Base-by-base conservation (phyloP, 2,797 vertebrate species). In the Danio tinwini region DNA sequence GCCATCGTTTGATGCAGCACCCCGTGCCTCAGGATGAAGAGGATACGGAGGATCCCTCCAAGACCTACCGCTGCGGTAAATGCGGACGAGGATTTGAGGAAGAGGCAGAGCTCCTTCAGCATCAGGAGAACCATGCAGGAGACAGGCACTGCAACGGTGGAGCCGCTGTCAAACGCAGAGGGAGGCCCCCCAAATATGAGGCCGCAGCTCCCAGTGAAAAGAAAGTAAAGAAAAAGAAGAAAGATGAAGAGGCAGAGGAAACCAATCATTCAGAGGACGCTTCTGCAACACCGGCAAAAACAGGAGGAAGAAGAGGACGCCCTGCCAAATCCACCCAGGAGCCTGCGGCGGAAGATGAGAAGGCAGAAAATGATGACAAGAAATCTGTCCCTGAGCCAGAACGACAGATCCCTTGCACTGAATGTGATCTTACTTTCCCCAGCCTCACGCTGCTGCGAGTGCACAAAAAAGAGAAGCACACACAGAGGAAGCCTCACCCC, bases 381-480 rank as follows among this genome's bases (percentile, higher is more conserved):
- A 93, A 94, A 76, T 29, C 84, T 0, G 85, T 90, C 11, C 12
- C 82, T 0, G 68, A 79, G 3, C 49, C 50, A 0, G 0, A 85
- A 17, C 91, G 89, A 69, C 91, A 92, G 81, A 93, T 94, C 68
- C 92, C 91, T 4, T 94, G 94, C 87, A 77, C 93, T 0, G 91
- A 94, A 16, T 95, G 94, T 64, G 89, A 93, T 53, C 88, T 91
- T 14, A 49, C 80, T 0, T 94, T 94, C 78, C 81, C 90, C 0
- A 16, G 85, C n/a, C 56, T 91, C 84, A 86, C 87, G 29, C 91
- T 90, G 85, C 91, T 95, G 29, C 89, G 92, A 0, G 76, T 88
- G 55, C 91, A 94, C 85, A 94, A 95, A 88, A 94, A 94, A 82
- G 93, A 94, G 81, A 94, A 93, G 84, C 94, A 95, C 83, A 58